Evolutionary conservation across 92 coral and sea anemone genomes (phyloP), one percentile per base, ranked within the genome.

Genomic region (Diadumene lineata): DNA sequence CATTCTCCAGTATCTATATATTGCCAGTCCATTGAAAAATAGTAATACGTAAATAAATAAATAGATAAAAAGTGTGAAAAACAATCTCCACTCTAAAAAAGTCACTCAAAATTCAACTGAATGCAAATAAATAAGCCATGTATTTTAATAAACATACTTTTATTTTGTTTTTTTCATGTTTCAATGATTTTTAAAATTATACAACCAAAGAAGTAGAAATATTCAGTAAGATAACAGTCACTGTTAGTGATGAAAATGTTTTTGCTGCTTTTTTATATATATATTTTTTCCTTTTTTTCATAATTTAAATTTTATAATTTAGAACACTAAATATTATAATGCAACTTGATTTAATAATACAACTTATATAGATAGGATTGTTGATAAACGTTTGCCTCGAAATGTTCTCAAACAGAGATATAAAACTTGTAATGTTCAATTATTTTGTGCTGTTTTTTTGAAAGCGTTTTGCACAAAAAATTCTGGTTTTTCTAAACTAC

Each of bases 151-250:
- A 38, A 38, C 48, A 4, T 38, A 4, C 48, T 38, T 38, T 38
- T 38, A 62, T 28, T 3, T 28, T 19, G 7, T 62, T 62, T 62
- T 53, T 13, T 53, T 53, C n/a, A n/a, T n/a, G n/a, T 53, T 53
- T 53, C 21, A 53, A 53, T 38, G 19, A 3, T 4, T 53, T 53
- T 21, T 3, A 9, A 53, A 53, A 53, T 26, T 31, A 19, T 29
- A 62, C 68, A 62, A 13, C 43, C 64, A 24, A 58, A 29, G 6
- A 13, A 53, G 10, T 13, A 53, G 43, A 62, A 30, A 62, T 62
- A 62, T 62, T 28, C 68, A 62, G 18, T 62, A 29, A n/a, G 31
- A 62, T 62, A 22, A 62, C 17, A 62, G 31, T 28, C 15, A 62
- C 11, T n/a, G 31, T 28, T 62, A 31, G 31, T 19, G 4, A 62